Percentiles rank a stretch among this genome's conserved stretches.
phyloP scores from a whole-genome alignment of 2,797 vertebrate genomes.

The Rhinoraja longicauda region DNA sequence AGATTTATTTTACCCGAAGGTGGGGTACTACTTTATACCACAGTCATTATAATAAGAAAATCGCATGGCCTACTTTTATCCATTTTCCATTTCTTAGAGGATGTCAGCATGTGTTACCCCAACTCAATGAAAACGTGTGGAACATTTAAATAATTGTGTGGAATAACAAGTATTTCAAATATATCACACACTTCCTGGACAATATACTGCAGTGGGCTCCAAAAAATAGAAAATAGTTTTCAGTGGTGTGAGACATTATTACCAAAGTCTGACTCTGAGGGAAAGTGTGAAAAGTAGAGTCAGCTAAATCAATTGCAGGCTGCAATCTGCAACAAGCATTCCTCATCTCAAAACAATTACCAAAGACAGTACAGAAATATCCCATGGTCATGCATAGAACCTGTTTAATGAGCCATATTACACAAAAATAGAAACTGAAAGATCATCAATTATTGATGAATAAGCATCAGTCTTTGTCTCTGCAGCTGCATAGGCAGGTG shows the following conservation, averaged over 20 bases:
- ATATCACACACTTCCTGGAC: background rate
- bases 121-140: background rate
- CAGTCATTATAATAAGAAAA: background rate
- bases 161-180: background rate
- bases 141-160: background rate
- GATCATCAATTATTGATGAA: conserved; percentile 16
- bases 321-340: background rate
- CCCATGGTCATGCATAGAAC: background rate
- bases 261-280: background rate
- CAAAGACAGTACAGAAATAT: background rate
- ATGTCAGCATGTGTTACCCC: background rate
- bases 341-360: background rate
- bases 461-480: background rate
- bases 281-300: background rate
- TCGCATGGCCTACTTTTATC: background rate
- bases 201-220: background rate
- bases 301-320: background rate
- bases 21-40: background rate
- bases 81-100: background rate
- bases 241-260: background rate
- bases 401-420: conserved; percentile 1
- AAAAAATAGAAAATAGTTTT: background rate
- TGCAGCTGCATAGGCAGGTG: background rate
- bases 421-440: conserved; percentile 8
- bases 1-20: background rate